Evolutionary conservation across 1,140 invertebrate genomes (phyloP), one percentile per base, ranked within the genome.

Genomic region (Zaprionus taronus): DNA sequence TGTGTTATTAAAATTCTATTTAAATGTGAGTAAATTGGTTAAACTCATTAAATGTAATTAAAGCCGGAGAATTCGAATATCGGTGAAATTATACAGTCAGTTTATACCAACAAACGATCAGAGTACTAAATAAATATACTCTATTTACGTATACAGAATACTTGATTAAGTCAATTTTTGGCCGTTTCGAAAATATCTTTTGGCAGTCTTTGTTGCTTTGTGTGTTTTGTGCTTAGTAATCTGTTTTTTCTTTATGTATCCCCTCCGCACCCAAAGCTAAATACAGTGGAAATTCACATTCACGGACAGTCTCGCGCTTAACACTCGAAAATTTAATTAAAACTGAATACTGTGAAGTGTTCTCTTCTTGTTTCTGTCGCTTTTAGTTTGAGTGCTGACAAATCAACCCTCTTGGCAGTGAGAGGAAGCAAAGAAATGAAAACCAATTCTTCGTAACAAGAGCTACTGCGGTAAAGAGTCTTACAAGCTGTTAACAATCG

Each of bases 1-100:
- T 15, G 34, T 34, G 77, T 28, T 49, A 51, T 44, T 81, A 63
- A 65, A 81, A 85, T 81, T 84, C 55, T 58, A 76, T 85, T 79
- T 71, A 56, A 57, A 78, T 65, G 53, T 47, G 34, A 72, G 22
- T 49, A 41, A 71, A 79, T 79, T 70, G 51, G 49, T 41, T 71
- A 20, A 38, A 44, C 47, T 68, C 58, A 81, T 77, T 74, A 55
- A 63, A 36, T 38, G 31, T 22, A 58, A 36, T 57, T 36, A 22
- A 65, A 36, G 11, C 11, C 38, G n/a, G 5, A n/a, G 20, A 53
- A 38, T 17, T 24, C 20, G 36, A 56, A 56, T 41, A 66, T 56
- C 53, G 9, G 15, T 26, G 14, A 26, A 14, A 51, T 51, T 24
- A 56, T 56, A 17, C 11, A 56, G 53, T 28, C 53, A 56, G 53